Evolutionary conservation across 2,888 invertebrate genomes (phyloP), one percentile per base, ranked within the genome.

Genomic region (Acanthosoma haemorrhoidale): DNA sequence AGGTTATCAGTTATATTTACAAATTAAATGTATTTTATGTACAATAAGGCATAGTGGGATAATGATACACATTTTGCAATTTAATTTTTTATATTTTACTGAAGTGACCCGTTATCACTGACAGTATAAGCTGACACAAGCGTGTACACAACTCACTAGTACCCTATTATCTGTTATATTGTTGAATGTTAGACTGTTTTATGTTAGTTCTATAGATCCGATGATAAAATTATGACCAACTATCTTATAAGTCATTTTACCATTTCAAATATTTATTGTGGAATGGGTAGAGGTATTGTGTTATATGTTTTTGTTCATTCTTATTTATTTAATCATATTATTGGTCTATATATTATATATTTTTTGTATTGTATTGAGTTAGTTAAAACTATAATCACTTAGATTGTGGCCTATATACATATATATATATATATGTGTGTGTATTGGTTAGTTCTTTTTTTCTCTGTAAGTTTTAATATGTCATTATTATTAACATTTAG

Each of bases 151-250:
- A n/a, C n/a, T n/a, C n/a, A n/a, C n/a, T n/a, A n/a, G n/a, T n/a
- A n/a, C n/a, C n/a, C n/a, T n/a, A n/a, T n/a, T n/a, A n/a, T n/a
- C n/a, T n/a, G n/a, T 51, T 51, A 51, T 25, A 25, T 51, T 51
- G 51, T 51, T 51, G 51, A 51, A 51, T 51, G 29, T 51, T 51
- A 51, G 51, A 51, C 51, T 51, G 51, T 51, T 51, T 51, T 51
- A 25, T 51, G 51, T 51, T 51, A 51, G 51, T 51, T 25, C n/a
- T n/a, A 51, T 51, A 51, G 51, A 25, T n/a, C n/a, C 25, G 2
- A 51, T 25, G 5, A 25, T n/a, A n/a, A 25, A 51, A 51, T 13
- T 51, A 51, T 51, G 51, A 51, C 51, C 51, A 51, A 51, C 51
- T 51, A 51, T 51, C 29, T 21, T 51, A 51, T 51, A 51, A 51